phyloP scores from a whole-genome alignment of 2,113 vertebrate species.

The Perca fluviatilis region DNA sequence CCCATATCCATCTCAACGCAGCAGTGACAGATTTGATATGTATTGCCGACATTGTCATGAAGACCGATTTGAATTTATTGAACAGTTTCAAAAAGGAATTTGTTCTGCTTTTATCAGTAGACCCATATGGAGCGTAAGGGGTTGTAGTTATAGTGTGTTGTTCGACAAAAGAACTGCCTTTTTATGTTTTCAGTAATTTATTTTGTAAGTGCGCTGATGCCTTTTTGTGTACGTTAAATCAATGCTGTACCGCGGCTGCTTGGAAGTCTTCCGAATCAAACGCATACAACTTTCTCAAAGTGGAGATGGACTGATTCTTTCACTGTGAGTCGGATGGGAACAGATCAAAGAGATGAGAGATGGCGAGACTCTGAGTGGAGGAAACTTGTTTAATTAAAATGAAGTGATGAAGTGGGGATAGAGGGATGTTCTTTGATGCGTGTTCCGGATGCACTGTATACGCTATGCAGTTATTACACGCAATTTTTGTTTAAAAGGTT shows the following conservation, averaged over 20 bases:
- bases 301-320: constrained; percentile 60
- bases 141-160: constrained; percentile 39
- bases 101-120: constrained; percentile 61
- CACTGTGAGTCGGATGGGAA: constrained; percentile 53
- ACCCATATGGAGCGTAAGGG: constrained; percentile 28
- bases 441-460: constrained; percentile 65
- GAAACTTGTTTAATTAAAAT: constrained; percentile 84
- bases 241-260: constrained; percentile 3
- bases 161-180: constrained; percentile 32
- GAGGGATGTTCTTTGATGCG: constrained; percentile 82
- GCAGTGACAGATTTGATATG: constrained; percentile 77
- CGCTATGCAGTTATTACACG: constrained; percentile 74
- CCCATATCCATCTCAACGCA: constrained; percentile 65
- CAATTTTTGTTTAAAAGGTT: constrained; percentile 73
- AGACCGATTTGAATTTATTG: constrained; percentile 77
- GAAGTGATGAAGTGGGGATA: constrained; percentile 60
- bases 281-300: constrained; percentile 71
- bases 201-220: constrained; percentile 18
- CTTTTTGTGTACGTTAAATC: constrained; percentile 44
- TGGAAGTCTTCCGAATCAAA: constrained; percentile 61
- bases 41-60: constrained; percentile 73
- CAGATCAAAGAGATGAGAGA: constrained; percentile 83
- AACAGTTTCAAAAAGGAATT: constrained; percentile 69
- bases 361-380: constrained; percentile 64
- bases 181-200: constrained; percentile 36